phyloP scores from a whole-genome alignment of 2,797 vertebrate genomes.

The Poeciliopsis presidionis region DNA sequence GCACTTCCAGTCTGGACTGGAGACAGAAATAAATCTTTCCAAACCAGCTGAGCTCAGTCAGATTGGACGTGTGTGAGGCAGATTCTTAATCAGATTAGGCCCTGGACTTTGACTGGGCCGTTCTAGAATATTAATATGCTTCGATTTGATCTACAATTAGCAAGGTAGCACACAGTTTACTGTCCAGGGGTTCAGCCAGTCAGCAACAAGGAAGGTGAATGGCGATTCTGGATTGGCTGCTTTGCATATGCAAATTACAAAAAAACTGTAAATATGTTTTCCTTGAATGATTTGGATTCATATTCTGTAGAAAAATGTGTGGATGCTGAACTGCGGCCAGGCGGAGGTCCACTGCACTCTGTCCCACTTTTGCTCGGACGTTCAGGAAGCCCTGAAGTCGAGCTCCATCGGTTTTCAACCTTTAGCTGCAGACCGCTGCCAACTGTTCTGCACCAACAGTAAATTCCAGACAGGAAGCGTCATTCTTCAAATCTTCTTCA shows the following conservation, averaged over 20 bases:
- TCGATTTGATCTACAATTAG: not conserved
- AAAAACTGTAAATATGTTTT: too few relatives aligned
- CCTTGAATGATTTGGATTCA: too few relatives aligned
- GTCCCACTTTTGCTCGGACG: not conserved
- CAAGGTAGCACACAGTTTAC: too few relatives aligned
- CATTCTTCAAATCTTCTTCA: not conserved
- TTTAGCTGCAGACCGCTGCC: not conserved
- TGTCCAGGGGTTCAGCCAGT: too few relatives aligned
- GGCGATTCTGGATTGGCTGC: too few relatives aligned
- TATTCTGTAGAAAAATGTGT: too few relatives aligned
- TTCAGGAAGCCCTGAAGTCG: not conserved
- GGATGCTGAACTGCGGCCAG: too few relatives aligned
- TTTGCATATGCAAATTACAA: too few relatives aligned
- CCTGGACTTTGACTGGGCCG: not conserved
- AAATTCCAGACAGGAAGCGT: slow-evolving; percentile 2
- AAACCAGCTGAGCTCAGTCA: not conserved
- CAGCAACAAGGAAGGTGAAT: too few relatives aligned
- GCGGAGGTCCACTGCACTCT: too few relatives aligned
- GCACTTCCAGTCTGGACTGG: not conserved
- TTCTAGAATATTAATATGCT: not conserved
- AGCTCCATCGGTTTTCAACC: not conserved
- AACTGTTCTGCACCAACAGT: slow-evolving; percentile 2
- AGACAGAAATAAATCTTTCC: not conserved
- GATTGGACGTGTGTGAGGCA: not conserved
- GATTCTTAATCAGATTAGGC: not conserved